phyloP scores from a whole-genome alignment of 2,797 vertebrate species.

The Sylvia borin region DNA sequence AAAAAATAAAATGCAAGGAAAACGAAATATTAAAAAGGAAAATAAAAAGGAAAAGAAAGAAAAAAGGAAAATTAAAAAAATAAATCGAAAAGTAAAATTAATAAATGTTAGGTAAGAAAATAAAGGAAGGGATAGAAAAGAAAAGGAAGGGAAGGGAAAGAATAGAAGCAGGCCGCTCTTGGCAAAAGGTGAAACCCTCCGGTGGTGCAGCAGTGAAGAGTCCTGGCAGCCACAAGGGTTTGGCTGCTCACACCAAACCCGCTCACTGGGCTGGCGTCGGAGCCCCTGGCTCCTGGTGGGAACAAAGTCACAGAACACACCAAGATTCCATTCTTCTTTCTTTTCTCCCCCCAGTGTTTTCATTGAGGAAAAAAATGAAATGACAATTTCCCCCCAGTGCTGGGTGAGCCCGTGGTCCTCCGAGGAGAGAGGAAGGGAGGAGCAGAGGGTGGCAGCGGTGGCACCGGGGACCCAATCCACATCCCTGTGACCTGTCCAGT shows the following conservation, averaged over 20 bases:
- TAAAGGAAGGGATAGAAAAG: too few relatives aligned
- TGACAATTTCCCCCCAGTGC: accelerated
- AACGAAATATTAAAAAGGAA: accelerated
- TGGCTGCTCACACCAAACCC: neutral
- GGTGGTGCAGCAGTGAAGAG: neutral
- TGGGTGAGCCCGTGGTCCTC: neutral
- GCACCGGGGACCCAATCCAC: accelerated
- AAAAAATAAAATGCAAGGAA: neutral
- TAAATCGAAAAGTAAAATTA: accelerated
- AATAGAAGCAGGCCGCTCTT: neutral
- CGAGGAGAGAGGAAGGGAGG: accelerated
- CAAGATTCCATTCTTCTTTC: accelerated
- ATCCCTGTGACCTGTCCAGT: neutral
- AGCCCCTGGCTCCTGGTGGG: neutral
- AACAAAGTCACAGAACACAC: accelerated
- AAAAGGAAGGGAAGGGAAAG: neutral
- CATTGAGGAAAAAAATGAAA: neutral
- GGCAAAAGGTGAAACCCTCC: neutral
- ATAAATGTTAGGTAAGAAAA: too few relatives aligned
- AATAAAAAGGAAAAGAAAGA: neutral
- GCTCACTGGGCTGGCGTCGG: accelerated
- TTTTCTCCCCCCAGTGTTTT: accelerated
- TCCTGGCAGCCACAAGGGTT: neutral
- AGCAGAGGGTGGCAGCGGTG: neutral
- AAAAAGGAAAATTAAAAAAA: accelerated